Conservation (phyloP, 2,888 invertebrate species). For the Cerastis rubricosa region DNA sequence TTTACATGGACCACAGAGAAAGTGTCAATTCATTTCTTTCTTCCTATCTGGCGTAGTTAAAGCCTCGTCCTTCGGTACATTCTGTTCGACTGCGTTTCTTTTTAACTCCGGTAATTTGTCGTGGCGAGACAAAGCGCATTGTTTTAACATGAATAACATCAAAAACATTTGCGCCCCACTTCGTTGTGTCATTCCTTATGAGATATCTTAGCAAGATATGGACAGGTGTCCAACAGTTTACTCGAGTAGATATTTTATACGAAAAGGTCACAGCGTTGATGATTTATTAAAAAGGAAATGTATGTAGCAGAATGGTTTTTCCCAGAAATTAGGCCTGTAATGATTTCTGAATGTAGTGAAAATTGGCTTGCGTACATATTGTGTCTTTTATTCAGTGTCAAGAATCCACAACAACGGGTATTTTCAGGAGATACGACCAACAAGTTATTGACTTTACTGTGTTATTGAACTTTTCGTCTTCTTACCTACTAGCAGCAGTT, state of each 20-base stretch:
- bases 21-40: neutral
- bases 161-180: slow-evolving; percentile 48
- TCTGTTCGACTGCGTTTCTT: slow-evolving; percentile 7
- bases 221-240: slow-evolving; percentile 18
- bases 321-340: neutral
- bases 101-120: slow-evolving; percentile 45
- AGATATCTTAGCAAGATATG: slow-evolving; percentile 38
- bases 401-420: neutral
- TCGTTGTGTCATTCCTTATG: slow-evolving; percentile 19
- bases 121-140: slow-evolving; percentile 38
- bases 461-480: neutral
- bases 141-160: slow-evolving; percentile 50
- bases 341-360: neutral
- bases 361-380: neutral
- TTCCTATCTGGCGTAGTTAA: neutral
- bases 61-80: slow-evolving; percentile 16
- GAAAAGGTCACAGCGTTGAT: neutral
- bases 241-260: neutral
- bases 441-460: too few relatives aligned
- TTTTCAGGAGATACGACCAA: neutral
- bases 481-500: neutral
- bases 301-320: neutral
- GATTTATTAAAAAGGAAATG: neutral
- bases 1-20: neutral
- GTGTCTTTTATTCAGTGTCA: neutral